These are phyloP conservation scores for Tupaia chinensis DNA, from an alignment of 2,113 vertebrate species.

Conservation along the genomic window DNA sequence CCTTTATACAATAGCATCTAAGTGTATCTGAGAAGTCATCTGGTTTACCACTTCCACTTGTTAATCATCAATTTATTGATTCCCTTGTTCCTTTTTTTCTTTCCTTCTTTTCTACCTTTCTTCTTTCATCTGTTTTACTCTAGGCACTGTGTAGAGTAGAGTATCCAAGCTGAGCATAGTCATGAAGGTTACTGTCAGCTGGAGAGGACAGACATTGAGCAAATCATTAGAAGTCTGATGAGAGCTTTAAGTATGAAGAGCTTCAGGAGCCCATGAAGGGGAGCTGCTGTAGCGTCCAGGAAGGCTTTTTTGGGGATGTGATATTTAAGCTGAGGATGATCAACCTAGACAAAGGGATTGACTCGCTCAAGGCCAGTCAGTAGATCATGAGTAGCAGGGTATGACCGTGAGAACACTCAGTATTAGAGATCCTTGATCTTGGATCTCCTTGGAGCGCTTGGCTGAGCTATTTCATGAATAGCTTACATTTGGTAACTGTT, in stretches of 20 bases:
- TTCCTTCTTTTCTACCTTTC: not conserved
- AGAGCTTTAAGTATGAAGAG: not conserved
- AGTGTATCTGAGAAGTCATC: not conserved
- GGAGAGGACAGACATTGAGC: not conserved
- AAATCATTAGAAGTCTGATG: constrained; percentile 3
- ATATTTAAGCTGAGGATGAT: constrained; percentile 17
- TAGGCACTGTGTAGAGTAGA: not conserved
- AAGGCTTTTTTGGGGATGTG: not conserved
- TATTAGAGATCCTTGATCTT: not conserved
- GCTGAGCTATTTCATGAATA: not conserved
- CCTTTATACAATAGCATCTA: not conserved
- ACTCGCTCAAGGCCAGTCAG: not conserved
- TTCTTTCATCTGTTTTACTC: not conserved
- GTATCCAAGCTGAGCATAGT: not conserved
- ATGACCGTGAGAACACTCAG: not conserved
- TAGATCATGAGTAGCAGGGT: not conserved
- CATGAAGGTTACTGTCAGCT: not conserved
- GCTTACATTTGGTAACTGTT: not conserved
- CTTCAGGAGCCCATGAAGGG: not conserved
- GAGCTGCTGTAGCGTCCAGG: not conserved
- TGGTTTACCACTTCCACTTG: not conserved
- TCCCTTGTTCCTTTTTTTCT: not conserved
- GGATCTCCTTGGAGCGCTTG: not conserved
- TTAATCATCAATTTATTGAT: not conserved
- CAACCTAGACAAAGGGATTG: not conserved